Conservation (phyloP, 2,113 vertebrate species). For the Thomomys bottae region DNA sequence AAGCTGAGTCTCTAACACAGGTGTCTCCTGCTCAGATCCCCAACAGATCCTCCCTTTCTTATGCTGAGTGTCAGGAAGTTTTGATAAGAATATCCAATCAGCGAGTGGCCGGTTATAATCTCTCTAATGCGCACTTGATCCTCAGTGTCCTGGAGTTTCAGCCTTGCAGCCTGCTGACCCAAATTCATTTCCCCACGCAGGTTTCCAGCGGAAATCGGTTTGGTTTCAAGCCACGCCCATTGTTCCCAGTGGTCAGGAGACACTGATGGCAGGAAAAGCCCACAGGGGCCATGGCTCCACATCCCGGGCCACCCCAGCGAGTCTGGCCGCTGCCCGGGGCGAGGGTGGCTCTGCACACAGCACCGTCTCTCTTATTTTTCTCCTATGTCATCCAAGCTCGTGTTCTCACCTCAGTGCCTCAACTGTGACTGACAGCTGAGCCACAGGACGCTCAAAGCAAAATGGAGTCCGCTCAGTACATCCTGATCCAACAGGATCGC, state of each 20-base stretch:
- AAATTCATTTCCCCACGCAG: neutral
- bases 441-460: too few relatives aligned
- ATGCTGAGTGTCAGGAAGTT: neutral
- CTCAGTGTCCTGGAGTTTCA: neutral
- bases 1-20: neutral
- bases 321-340: too few relatives aligned
- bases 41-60: neutral
- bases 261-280: neutral
- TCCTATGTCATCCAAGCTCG: too few relatives aligned
- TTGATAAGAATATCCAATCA: conserved; percentile 9
- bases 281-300: too few relatives aligned
- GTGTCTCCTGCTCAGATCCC: neutral
- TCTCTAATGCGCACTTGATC: conserved; percentile 32
- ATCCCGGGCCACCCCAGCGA: too few relatives aligned
- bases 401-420: too few relatives aligned
- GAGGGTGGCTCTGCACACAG: too few relatives aligned
- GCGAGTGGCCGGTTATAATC: conserved; percentile 13
- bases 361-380: too few relatives aligned
- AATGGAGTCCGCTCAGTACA: neutral
- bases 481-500: neutral
- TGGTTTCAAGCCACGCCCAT: neutral
- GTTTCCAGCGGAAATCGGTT: neutral
- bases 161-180: neutral
- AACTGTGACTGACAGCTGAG: too few relatives aligned
- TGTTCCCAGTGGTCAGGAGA: neutral